Evolutionary conservation across 2,888 invertebrate genomes (phyloP), one percentile per base, ranked within the genome.

Genomic region (Eristalis intricaria): DNA sequence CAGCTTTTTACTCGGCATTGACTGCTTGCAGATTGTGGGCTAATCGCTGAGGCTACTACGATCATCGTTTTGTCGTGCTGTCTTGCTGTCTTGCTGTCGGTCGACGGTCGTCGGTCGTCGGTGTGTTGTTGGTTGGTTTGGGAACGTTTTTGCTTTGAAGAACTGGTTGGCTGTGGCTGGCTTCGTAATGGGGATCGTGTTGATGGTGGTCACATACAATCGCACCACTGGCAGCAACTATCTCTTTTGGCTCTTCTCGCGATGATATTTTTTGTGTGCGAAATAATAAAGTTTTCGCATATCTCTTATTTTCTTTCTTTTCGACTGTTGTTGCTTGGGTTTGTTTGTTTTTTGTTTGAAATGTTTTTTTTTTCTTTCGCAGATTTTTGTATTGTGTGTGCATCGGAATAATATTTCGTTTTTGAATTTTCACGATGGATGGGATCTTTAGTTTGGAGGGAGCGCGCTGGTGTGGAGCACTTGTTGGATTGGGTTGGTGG

Each of bases 1-100:
- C 87, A 87, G 84, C 87, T 87, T 87, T 87, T 87, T 87, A 87
- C 87, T 87, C 87, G 87, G 84, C 87, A 87, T 87, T 87, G 84
- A 87, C 66, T 84, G 80, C 64, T 87, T 78, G 84, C 79, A 87
- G 84, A 87, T 83, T 68, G 87, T 66, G 84, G 73, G 73, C 60
- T 19, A 76, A 84, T 75, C 87, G 69, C 84, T n/a, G 87, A 73
- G 80, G 87, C 79, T 74, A 8, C 23, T n/a, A 64, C n/a, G 64
- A 65, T 58, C 56, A 35, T 63, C 70, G 73, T 29, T 73, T 43
- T 50, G 50, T 50, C 50, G 50, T 38, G 38, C 13, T 13, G 38
- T 13, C 56, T 15, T 60, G 60, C 60, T 23, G 26, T 60, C n/a
- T n/a, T n/a, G n/a, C n/a, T n/a, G n/a, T n/a, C n/a, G n/a, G n/a